A percentile compares a stretch with the other conserved stretches of the same genome.
Evolutionary conservation across 2,797 vertebrate species (phyloP).

Genomic region (Odontamblyopus lacepedii): DNA sequence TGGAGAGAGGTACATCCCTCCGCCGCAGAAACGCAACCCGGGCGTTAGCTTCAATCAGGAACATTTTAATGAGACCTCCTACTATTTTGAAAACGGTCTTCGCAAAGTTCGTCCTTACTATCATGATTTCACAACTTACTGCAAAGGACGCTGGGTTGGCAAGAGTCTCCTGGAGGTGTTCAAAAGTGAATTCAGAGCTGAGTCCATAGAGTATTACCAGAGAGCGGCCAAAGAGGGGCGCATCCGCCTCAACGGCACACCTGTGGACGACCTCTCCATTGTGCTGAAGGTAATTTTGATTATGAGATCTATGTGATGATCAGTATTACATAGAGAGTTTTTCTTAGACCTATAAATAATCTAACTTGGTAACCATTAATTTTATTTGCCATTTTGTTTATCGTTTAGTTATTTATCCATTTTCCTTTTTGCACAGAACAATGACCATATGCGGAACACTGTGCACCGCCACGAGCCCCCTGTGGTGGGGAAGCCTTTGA

Average conservation of each 20-base stretch:
- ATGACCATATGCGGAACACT: conserved; percentile 90
- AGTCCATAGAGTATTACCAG: conserved; percentile 86
- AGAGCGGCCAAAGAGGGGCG: conserved; percentile 85
- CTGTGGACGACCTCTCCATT: conserved; percentile 83
- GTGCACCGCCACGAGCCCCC: conserved; percentile 97
- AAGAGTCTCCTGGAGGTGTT: conserved; percentile 89
- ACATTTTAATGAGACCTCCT: conserved; percentile 90
- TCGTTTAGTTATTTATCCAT: background rate
- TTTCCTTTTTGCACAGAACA: conserved; percentile 78
- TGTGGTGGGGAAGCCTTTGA: conserved; percentile 82
- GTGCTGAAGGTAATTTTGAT: conserved; percentile 83
- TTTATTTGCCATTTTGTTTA: too few species aligned
- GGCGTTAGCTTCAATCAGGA: conserved; percentile 87
- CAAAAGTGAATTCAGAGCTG: conserved; percentile 86
- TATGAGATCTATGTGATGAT: background rate
- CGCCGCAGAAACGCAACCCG: conserved; percentile 85
- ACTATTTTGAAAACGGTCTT: conserved; percentile 91
- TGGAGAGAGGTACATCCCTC: conserved; percentile 86
- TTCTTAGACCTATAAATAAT: background rate
- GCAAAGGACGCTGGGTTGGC: conserved; percentile 96
- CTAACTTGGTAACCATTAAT: background rate
- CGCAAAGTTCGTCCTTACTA: conserved; percentile 93
- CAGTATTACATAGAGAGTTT: background rate
- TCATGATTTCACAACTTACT: conserved; percentile 93
- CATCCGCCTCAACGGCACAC: conserved; percentile 87